Evolutionary conservation across 2,113 vertebrate species (phyloP).

Genomic region (Mobula hypostoma): DNA sequence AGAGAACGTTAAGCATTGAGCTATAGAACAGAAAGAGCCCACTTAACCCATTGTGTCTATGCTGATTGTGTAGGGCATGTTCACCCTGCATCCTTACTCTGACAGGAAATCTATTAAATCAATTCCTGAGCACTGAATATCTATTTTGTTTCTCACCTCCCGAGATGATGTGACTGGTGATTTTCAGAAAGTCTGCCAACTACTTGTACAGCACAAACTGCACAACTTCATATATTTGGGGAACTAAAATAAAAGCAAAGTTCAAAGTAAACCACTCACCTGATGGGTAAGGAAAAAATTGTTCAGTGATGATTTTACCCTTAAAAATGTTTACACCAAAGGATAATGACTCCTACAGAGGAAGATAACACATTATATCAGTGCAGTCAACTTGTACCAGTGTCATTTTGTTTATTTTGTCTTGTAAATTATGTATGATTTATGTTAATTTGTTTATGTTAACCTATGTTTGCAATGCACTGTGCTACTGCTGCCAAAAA

Average conservation of each 20-base stretch:
- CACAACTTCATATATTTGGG: background rate
- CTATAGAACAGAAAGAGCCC: no score
- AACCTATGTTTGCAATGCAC: no score
- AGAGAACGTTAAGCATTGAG: background rate
- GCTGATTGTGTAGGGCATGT: no score
- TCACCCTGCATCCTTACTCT: no score
- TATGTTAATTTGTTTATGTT: no score
- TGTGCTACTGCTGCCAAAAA: no score
- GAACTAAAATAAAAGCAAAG: background rate
- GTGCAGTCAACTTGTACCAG: no score
- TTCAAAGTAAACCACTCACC: slow-evolving; percentile 52
- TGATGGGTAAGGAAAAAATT: slow-evolving; percentile 78
- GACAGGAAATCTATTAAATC: background rate
- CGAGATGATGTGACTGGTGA: background rate
- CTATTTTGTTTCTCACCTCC: background rate
- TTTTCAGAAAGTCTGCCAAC: background rate
- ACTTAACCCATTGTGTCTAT: no score
- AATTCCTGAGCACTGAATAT: background rate
- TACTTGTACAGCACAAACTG: background rate
- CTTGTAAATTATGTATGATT: no score
- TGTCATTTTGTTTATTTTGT: no score
- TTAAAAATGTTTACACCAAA: slow-evolving; percentile 79
- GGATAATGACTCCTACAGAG: slow-evolving; percentile 69
- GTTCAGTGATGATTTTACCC: slow-evolving; percentile 66
- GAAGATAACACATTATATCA: background rate